Evolutionary conservation across 2,113 vertebrate genomes (phyloP), one percentile per base, ranked within the genome.

Genomic region (Choloepus hoffmanni): DNA sequence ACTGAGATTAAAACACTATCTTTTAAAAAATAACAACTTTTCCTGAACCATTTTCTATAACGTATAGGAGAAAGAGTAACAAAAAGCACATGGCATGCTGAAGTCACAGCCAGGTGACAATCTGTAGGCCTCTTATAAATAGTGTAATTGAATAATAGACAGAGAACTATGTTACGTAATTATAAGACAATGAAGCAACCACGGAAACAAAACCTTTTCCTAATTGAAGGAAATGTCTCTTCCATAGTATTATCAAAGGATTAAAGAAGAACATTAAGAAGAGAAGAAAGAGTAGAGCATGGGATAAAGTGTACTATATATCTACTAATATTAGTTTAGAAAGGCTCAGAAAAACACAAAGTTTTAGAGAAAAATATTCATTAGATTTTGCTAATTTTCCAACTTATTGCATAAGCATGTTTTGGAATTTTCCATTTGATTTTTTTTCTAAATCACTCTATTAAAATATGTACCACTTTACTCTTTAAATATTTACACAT

Each of bases 181-280:
- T 55, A 45, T 26, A 62, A 55, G 15, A 92, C 36, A 82, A 48
- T 18, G 30, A 86, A 82, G 73, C 30, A 82, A 43, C 10, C 55
- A 40, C 60, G 60, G 40, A 74, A 73, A 88, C 5, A 82, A 74
- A 94, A 87, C 74, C 53, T 87, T 40, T 81, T 60, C 30, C 67
- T 67, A 89, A 72, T 19, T 36, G 67, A 94, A 90, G 15, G 50
- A 90, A 88, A 36, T 26, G 24, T 67, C 23, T 82, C 23, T 76
- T 81, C n/a, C 58, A 60, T 0, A 58, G 19, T 63, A 89, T 55
- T 45, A 78, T 12, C 45, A 93, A 24, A 89, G 14, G n/a, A 81
- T 68, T 76, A 85, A 96, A 79, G 30, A 45, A 30, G 50, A 90
- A 74, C 43, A 91, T 81, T 72, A 85, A 89, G 45, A 73, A 93